These are phyloP conservation scores for Macroramphosus scolopax DNA, from an alignment of 2,797 vertebrate species.

Conservation along the genomic window DNA sequence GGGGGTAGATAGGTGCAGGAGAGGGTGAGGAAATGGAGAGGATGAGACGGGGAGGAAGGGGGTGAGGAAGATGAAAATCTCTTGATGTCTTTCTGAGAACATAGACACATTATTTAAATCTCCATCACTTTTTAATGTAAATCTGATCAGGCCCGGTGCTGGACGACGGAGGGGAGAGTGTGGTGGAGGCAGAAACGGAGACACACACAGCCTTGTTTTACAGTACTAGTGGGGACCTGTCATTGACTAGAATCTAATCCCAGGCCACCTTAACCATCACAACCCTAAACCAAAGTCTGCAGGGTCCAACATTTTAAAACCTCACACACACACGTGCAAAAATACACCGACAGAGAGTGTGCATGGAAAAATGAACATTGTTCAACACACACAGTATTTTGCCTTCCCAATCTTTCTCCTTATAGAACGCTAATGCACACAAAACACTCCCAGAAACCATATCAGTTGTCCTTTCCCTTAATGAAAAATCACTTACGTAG, in stretches of 20 bases:
- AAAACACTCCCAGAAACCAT: conserved; percentile 28
- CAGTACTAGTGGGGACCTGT: too few relatives aligned
- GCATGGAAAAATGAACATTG: too few relatives aligned
- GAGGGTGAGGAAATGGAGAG: conserved; percentile 66
- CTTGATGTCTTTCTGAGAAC: conserved; percentile 87
- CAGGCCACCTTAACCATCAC: too few relatives aligned
- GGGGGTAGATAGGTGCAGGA: conserved; percentile 57
- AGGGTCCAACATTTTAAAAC: too few relatives aligned
- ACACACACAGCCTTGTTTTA: too few relatives aligned
- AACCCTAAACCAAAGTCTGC: too few relatives aligned
- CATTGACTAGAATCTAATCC: too few relatives aligned
- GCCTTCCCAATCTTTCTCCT: conserved; percentile 8
- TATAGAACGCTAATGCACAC: conserved; percentile 19
- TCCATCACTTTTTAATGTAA: conserved; percentile 92
- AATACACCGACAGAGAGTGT: too few relatives aligned
- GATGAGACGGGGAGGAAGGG: conserved; percentile 59
- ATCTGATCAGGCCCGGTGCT: conserved; percentile 87
- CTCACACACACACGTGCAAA: too few relatives aligned
- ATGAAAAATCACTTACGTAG: conserved; percentile 35
- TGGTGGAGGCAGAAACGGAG: too few relatives aligned
- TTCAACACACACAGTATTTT: too few relatives aligned
- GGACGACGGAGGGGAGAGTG: conserved; percentile 69
- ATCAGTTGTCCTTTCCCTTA: conserved; percentile 15
- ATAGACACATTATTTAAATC: conserved; percentile 93
- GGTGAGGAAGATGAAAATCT: conserved; percentile 94